Base-by-base conservation (phyloP, 2,888 invertebrate genomes). In the Nemapogon koenigi region DNA sequence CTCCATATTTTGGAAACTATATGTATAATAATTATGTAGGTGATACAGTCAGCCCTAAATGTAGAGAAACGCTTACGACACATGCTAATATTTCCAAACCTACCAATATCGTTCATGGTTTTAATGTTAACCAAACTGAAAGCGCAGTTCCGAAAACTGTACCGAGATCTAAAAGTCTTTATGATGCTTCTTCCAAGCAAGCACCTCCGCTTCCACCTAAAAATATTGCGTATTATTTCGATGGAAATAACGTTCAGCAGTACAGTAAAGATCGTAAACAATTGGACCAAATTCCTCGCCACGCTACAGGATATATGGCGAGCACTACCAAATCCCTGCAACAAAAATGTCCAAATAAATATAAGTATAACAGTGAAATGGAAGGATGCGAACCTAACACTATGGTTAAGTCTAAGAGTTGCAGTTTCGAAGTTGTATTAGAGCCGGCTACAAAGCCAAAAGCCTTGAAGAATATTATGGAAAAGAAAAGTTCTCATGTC, bases 201-300 rank as follows among this genome's bases (percentile, higher is more conserved):
- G 44, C 48, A 1, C 66, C 69, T 0, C 67, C 69, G 0, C n/a
- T n/a, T n/a, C 68, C 68, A 2, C 66, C 70, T 22, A 79, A 72
- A 43, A 75, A 76, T 59, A 73, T 80, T 49, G 79, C 80, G 13
- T 80, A 78, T 51, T 79, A 76, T 53, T 73, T 80, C 49, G 80
- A 80, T 36, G 80, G 79, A 36, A 76, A 59, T 54, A 73, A 62
- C 44, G 51, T 78, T 37, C 70, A 72, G 49, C 66, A 62, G 48
- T 70, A 66, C 50, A 55, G 47, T 4, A 64, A 62, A 43, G 68
- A 72, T 1, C 68, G 63, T 42, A 73, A 68, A 49, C 47, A 55
- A 30, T 59, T 61, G 10, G 84, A 84, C 67, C 82, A 83, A 53
- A 85, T 85, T 49, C 85, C 85, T 0, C 79, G 83, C 43, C 59